A percentile compares a stretch with the other conserved stretches of the same genome.
Conservation (phyloP, 2,113 vertebrate genomes). For the Ciconia maguari region DNA sequence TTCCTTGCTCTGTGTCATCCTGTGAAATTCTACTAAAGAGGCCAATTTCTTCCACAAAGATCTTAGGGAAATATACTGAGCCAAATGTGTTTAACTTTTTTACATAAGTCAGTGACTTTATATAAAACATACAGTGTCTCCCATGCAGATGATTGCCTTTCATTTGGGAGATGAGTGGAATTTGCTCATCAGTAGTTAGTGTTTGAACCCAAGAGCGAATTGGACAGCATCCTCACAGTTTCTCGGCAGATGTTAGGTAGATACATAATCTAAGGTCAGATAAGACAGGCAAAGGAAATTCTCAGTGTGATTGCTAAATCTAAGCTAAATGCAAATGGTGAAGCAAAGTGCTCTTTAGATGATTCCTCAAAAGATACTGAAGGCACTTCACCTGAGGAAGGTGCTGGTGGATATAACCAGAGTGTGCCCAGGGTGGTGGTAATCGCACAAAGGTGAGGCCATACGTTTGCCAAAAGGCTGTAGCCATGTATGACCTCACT, state of each 20-base stretch:
- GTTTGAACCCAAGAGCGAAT: neutral
- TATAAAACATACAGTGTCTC: neutral
- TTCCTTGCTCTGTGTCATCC: neutral
- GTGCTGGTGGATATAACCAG: neutral
- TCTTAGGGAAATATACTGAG: neutral
- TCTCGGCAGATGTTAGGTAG: neutral
- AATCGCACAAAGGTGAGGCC: neutral
- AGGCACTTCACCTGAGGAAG: neutral
- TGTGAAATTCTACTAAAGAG: neutral
- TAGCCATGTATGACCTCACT: accelerated
- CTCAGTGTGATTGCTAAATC: neutral
- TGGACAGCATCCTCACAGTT: neutral
- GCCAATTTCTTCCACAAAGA: neutral
- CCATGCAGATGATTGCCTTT: neutral
- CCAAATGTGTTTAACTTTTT: neutral
- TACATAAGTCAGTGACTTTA: neutral
- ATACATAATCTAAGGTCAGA: neutral
- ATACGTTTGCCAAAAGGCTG: neutral
- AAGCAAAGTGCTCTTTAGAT: neutral
- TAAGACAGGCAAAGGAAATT: neutral
- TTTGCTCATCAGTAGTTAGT: neutral
- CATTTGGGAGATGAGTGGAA: neutral
- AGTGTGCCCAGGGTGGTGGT: too few relatives aligned
- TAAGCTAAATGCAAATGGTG: neutral
- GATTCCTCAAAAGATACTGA: neutral